Evolutionary conservation across 2,797 vertebrate species (phyloP).

Genomic region (Todus mexicanus): DNA sequence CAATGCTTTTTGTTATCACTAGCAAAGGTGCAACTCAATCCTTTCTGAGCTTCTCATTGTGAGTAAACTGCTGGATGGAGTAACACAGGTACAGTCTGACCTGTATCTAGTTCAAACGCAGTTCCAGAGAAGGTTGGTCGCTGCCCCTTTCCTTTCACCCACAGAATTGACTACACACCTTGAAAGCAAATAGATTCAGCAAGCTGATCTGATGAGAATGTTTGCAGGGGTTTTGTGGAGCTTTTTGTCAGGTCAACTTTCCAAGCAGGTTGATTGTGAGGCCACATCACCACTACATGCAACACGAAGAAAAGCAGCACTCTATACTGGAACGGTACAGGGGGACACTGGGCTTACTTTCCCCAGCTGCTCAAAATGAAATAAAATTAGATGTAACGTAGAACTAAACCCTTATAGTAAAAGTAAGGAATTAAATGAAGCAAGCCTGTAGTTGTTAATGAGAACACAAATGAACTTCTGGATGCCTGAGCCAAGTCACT

Average conservation of each 20-base stretch:
- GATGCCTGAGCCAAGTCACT: background rate
- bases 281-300: background rate
- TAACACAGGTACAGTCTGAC: background rate
- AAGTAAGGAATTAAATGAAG: background rate
- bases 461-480: background rate
- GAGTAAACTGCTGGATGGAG: background rate
- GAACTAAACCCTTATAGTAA: background rate
- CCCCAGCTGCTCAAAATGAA: background rate
- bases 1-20: background rate
- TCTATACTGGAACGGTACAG: background rate
- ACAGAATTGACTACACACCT: background rate
- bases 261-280: background rate
- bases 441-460: background rate
- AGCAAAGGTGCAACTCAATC: background rate
- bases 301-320: background rate
- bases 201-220: background rate
- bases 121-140: background rate
- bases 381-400: background rate
- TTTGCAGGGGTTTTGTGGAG: accelerated
- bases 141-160: background rate
- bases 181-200: background rate
- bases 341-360: background rate
- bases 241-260: background rate
- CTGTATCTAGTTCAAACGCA: accelerated
- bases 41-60: background rate